phyloP scores from a whole-genome alignment of 23 tunicate genomes.

The Clavelina lepadiformis region DNA sequence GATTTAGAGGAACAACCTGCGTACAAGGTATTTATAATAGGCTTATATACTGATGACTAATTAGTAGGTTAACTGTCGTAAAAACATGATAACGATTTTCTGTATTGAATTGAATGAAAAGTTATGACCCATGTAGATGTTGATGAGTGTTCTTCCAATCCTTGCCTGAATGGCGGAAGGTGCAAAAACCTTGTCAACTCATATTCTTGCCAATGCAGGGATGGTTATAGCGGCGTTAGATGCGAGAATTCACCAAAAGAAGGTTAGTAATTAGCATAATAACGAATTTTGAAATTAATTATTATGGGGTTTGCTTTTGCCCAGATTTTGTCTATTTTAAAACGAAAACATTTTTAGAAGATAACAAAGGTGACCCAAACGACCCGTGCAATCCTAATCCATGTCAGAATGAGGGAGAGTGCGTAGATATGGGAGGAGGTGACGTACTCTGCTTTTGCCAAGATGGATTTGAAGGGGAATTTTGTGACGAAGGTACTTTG shows the following conservation, averaged over 20 bases:
- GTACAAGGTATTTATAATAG: conserved; percentile 58
- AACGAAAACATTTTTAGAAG: background rate
- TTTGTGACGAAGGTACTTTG: conserved; percentile 60
- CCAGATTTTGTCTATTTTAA: background rate
- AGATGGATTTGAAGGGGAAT: conserved; percentile 83
- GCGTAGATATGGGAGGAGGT: conserved; percentile 72
- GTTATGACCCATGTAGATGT: too few relatives aligned
- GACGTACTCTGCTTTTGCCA: conserved; percentile 55
- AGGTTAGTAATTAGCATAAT: background rate
- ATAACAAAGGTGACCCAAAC: conserved; percentile 48
- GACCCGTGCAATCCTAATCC: conserved; percentile 79
- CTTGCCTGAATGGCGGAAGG: conserved; percentile 65
- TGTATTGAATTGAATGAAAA: too few relatives aligned
- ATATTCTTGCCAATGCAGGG: conserved; percentile 48
- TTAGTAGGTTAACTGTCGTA: too few relatives aligned
- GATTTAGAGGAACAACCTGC: conserved; percentile 79
- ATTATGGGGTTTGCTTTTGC: background rate
- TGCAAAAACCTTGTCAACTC: conserved; percentile 43
- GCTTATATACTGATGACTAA: too few relatives aligned
- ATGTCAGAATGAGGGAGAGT: conserved; percentile 79
- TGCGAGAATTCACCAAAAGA: conserved; percentile 43
- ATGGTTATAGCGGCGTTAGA: conserved; percentile 54
- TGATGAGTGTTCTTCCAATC: conserved; percentile 75
- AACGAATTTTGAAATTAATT: background rate
- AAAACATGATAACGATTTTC: too few relatives aligned